Conservation (phyloP, 2,888 invertebrate genomes). For the Teleiodes luculella region DNA sequence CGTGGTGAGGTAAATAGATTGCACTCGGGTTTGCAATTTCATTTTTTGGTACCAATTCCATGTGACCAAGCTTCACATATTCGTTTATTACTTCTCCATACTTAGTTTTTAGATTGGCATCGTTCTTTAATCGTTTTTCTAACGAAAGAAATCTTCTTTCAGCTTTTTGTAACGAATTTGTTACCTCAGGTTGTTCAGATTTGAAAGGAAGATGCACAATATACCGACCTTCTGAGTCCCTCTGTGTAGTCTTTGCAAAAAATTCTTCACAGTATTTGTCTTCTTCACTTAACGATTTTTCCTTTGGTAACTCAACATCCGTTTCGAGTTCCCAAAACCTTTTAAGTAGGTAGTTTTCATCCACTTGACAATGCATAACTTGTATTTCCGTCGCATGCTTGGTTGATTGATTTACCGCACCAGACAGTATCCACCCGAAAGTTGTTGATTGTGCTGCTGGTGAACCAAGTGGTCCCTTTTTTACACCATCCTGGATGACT, state of each 20-base stretch:
- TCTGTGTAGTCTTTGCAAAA: constrained; percentile 13
- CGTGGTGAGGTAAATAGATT: constrained; percentile 34
- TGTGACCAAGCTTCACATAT: constrained; percentile 25
- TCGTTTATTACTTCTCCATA: constrained; percentile 26
- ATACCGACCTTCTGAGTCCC: constrained; percentile 21
- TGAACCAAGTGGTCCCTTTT: constrained; percentile 15
- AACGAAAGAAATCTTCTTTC: constrained; percentile 19
- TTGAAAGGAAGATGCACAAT: constrained; percentile 12
- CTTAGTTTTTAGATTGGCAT: constrained; percentile 20
- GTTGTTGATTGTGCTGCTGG: constrained; percentile 22
- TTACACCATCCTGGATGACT: constrained; percentile 17
- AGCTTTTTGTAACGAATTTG: constrained; percentile 19
- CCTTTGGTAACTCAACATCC: constrained; percentile 5
- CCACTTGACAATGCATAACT: constrained; percentile 11
- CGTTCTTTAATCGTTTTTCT: constrained; percentile 20
- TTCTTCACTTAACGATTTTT: constrained; percentile 10
- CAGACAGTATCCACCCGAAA: constrained; percentile 28
- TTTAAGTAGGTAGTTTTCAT: constrained; percentile 18
- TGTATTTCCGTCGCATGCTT: not conserved
- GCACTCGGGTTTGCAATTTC: constrained; percentile 12
- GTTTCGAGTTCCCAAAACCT: constrained; percentile 25
- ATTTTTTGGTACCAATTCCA: constrained; percentile 15
- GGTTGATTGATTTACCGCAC: constrained; percentile 5
- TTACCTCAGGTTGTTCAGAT: constrained; percentile 9
- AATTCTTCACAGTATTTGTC: constrained; percentile 19